phyloP scores from a whole-genome alignment of 1,140 invertebrate genomes.

The Megalonaias nervosa region DNA sequence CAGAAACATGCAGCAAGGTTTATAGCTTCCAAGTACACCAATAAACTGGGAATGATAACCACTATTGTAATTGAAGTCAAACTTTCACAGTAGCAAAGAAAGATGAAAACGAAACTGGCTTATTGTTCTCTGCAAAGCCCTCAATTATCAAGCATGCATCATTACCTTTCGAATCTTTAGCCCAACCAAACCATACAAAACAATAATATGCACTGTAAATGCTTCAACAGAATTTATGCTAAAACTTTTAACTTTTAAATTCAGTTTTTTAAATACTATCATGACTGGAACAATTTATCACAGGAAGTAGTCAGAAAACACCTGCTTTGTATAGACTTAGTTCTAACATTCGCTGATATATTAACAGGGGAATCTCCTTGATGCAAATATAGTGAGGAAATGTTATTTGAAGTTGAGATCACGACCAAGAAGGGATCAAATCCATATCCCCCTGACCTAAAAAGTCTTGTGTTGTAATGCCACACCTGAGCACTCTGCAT shows the following conservation, averaged over 20 bases:
- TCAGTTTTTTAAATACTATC: background rate
- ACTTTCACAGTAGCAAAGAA: background rate
- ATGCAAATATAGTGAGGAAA: background rate
- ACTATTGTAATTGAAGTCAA: background rate
- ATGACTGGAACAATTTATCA: background rate
- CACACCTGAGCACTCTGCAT: too few relatives aligned
- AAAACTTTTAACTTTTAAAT: background rate
- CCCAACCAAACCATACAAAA: background rate
- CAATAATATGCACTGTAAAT: background rate
- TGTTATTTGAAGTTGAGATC: constrained; percentile 1
- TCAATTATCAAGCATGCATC: background rate
- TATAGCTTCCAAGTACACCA: background rate
- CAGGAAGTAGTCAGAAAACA: background rate
- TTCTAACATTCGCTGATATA: background rate
- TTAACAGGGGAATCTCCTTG: background rate
- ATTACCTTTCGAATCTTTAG: background rate
- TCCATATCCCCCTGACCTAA: too few relatives aligned
- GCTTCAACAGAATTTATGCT: background rate
- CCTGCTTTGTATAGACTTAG: background rate
- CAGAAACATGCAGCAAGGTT: constrained; percentile 3
- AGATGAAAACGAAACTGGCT: background rate
- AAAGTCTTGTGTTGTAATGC: too few relatives aligned
- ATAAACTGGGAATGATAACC: background rate
- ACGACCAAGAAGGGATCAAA: background rate
- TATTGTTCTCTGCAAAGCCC: constrained; percentile 1